phyloP scores from a whole-genome alignment of 2,113 vertebrate genomes.

The Mastomys natalensis region DNA sequence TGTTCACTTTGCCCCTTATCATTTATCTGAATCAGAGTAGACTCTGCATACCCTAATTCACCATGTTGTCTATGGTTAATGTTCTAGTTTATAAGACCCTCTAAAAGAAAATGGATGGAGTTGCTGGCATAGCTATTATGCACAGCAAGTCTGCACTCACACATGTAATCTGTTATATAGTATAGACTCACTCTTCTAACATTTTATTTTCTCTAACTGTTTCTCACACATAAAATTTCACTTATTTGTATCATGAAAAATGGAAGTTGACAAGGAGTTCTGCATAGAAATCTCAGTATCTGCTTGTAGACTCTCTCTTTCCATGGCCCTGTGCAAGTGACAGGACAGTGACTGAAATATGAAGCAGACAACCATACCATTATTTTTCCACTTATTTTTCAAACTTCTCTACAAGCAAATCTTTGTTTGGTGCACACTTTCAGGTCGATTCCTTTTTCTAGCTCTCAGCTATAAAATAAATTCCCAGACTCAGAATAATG shows the following conservation, averaged over 20 bases:
- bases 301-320: neutral
- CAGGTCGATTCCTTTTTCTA: constrained; percentile 38
- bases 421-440: constrained; percentile 47
- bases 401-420: constrained; percentile 34
- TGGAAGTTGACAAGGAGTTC: constrained; percentile 28
- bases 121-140: neutral
- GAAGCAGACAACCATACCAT: neutral
- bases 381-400: constrained; percentile 46
- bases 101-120: constrained; percentile 1
- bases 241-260: constrained; percentile 5
- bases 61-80: neutral
- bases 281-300: constrained; percentile 25
- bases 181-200: neutral
- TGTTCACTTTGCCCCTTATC: constrained; percentile 6
- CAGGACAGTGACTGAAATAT: neutral
- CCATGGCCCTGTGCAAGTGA: neutral
- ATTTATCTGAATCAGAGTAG: constrained; percentile 40
- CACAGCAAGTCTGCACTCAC: neutral
- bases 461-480: constrained; percentile 26
- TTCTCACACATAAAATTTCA: constrained; percentile 28
- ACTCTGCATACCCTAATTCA: constrained; percentile 37
- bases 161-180: constrained; percentile 19
- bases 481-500: constrained; percentile 43
- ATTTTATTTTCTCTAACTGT: constrained; percentile 47
- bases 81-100: constrained; percentile 39